phyloP scores from a whole-genome alignment of 2,888 invertebrate species.

The Malachius bipustulatus region DNA sequence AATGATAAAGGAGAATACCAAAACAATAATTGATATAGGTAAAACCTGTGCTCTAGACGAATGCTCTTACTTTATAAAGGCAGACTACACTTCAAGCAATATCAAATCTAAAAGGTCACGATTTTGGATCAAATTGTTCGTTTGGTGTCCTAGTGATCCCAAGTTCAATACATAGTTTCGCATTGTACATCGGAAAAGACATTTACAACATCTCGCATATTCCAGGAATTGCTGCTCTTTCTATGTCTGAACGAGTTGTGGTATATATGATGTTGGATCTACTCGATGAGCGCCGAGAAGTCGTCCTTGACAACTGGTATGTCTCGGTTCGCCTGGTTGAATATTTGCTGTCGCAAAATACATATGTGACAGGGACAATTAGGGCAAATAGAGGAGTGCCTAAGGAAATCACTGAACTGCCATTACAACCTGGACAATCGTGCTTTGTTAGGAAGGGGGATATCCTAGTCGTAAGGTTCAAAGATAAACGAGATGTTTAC shows the following conservation, averaged over 20 bases:
- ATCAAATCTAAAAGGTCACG: conserved; percentile 4
- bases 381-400: conserved; percentile 17
- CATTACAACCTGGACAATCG: conserved; percentile 4
- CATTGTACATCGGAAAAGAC: conserved; percentile 4
- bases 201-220: conserved; percentile 3
- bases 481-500: conserved; percentile 5
- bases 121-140: conserved; percentile 4
- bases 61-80: conserved; percentile 4
- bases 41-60: conserved; percentile 4
- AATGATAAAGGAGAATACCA: conserved; percentile 2
- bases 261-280: conserved; percentile 3
- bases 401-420: not conserved
- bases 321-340: conserved; percentile 17
- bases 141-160: not conserved
- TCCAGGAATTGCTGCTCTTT: conserved; percentile 4
- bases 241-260: conserved; percentile 4
- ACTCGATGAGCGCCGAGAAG: conserved; percentile 4
- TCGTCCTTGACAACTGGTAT: conserved; percentile 17
- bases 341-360: conserved; percentile 17
- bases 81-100: conserved; percentile 5
- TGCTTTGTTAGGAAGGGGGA: conserved; percentile 4
- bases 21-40: conserved; percentile 4
- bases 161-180: not conserved
- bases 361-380: conserved; percentile 20
- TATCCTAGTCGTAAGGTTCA: not conserved